phyloP scores from a whole-genome alignment of 2,888 invertebrate species.

The Melanchra persicariae region DNA sequence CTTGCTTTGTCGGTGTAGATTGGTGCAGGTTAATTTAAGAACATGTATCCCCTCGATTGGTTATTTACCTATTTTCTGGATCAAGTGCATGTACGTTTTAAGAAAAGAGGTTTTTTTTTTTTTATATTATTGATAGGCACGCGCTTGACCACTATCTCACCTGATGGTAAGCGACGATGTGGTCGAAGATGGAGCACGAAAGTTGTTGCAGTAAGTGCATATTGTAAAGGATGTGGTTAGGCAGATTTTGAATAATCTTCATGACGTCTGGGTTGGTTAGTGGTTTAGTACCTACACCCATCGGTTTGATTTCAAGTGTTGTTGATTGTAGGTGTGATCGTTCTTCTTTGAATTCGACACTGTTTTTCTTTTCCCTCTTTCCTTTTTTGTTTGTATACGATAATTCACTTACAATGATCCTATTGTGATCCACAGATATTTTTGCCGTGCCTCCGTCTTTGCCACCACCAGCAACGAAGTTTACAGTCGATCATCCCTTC shows the following conservation, averaged over 20 bases:
- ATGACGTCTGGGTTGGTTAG: no score
- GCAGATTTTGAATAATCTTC: neutral
- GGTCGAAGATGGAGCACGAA: no score
- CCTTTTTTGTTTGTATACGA: neutral
- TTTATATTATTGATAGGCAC: no score
- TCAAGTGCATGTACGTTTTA: neutral
- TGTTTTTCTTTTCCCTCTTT: neutral
- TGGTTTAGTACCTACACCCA: no score
- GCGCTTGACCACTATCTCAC: no score
- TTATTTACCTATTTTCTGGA: neutral
- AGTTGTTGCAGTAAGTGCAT: neutral
- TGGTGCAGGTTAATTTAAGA: neutral
- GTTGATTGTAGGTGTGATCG: neutral
- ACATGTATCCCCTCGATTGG: neutral
- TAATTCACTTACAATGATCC: constrained; percentile 14
- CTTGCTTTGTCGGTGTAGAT: neutral
- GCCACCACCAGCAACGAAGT: constrained; percentile 62
- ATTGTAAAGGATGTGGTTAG: neutral
- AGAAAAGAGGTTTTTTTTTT: neutral
- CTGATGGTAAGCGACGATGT: no score
- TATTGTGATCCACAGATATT: constrained; percentile 50
- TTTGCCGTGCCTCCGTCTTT: constrained; percentile 48
- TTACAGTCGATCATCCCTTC: constrained; percentile 74
- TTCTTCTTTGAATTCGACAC: neutral
- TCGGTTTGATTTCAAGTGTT: neutral